Percentiles rank a stretch among this genome's conserved stretches.
Conservation (phyloP, 2,797 vertebrate genomes). For the Notolabrus celidotus region DNA sequence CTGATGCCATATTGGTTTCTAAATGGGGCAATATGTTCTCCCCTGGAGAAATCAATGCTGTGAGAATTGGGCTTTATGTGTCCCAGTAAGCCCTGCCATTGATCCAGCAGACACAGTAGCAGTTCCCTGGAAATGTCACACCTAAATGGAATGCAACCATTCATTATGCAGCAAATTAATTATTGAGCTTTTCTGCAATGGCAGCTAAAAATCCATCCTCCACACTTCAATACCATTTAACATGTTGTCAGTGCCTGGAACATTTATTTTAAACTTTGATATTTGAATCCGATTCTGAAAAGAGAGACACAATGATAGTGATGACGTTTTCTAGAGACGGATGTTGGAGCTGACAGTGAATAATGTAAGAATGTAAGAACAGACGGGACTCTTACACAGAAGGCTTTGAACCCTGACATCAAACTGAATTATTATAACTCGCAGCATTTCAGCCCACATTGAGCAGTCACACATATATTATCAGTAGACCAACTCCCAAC, state of each 20-base stretch:
- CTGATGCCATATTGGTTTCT: not conserved
- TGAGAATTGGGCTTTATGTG: not conserved
- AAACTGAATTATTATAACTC: conserved; percentile 22
- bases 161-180: not conserved
- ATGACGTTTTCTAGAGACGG: conserved; percentile 5
- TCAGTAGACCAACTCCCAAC: not conserved
- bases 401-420: not conserved
- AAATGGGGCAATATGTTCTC: not conserved
- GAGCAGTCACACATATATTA: not conserved
- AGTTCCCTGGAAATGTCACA: not conserved
- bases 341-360: conserved; percentile 7
- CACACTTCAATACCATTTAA: not conserved
- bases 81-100: conserved; percentile 5
- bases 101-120: not conserved
- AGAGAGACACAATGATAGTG: not conserved
- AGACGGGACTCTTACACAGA: not conserved
- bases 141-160: not conserved
- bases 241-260: not conserved
- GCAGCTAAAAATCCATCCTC: not conserved
- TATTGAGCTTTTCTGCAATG: not conserved
- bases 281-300: conserved; percentile 1
- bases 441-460: conserved; percentile 10
- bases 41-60: not conserved
- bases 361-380: conserved; percentile 15
- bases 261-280: not conserved